Base-by-base conservation (phyloP, 2,888 invertebrate genomes). In the Stenotaenia linearis region DNA sequence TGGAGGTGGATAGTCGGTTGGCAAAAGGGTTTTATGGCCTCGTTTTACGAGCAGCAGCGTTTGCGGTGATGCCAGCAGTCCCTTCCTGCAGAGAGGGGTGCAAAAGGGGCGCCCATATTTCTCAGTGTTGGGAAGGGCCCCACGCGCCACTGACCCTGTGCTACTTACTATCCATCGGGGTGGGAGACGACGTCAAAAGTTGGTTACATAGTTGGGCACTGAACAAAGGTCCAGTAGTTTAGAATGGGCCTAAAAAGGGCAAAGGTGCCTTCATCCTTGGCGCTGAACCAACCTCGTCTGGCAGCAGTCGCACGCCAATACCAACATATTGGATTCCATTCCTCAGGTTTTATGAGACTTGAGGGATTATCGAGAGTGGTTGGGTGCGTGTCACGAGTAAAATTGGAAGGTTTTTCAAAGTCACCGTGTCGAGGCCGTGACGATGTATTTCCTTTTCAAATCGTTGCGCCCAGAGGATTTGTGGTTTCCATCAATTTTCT, bases 201-300 rank as follows among this genome's bases (percentile, higher is more conserved):
- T 69, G 69, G 69, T 69, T 69, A 69, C 69, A 69, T 69, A 69
- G 69, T 69, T 69, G 69, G 28, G 69, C n/a, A 69, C 25, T 69
- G 69, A 69, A 69, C 69, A 69, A 69, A 69, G 69, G 69, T 69
- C 69, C 69, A 69, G 69, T 69, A 69, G 69, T 69, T 69, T 69
- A 25, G 69, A 69, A 69, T 69, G 69, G 69, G 69, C 69, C 69
- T 69, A 69, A 69, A 69, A 28, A 69, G 69, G 69, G 69, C 69
- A 69, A 69, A 69, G 25, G 69, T 69, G 69, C 69, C 50, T 69
- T 69, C 69, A 69, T 69, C 69, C 69, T 69, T 69, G 69, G 69
- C 69, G 25, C 25, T 23, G 61, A 25, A 69, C 23, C 28, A 69
- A 28, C 69, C 25, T 12, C 25, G 69, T 69, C 69, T 69, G 69